Evolutionary conservation across 2,797 vertebrate species (phyloP).

Genomic region (Alauda arvensis): DNA sequence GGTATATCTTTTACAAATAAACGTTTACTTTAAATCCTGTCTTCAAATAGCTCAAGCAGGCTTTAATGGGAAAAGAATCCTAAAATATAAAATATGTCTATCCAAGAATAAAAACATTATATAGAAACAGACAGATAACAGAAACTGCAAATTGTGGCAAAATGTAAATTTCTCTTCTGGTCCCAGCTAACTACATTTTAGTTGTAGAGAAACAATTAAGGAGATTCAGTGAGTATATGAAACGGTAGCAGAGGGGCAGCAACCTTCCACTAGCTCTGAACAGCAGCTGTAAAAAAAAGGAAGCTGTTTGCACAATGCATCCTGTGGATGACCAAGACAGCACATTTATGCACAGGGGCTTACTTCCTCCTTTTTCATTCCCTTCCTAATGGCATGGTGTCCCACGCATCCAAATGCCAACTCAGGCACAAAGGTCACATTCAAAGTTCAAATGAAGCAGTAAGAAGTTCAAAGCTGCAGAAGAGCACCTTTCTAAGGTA

Average conservation of each 20-base stretch:
- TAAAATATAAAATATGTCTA: background rate
- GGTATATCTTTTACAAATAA: background rate
- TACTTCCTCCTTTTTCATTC: background rate
- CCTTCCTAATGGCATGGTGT: background rate
- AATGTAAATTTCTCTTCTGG: background rate
- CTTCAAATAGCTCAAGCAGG: background rate
- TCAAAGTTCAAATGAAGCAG: background rate
- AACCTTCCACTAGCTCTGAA: background rate
- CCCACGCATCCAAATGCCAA: background rate
- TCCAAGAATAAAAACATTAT: background rate
- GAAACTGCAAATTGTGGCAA: background rate
- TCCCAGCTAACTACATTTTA: background rate
- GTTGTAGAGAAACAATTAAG: background rate
- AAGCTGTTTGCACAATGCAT: background rate
- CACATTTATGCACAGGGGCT: background rate
- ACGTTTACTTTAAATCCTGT: conserved; percentile 3
- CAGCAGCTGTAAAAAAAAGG: background rate
- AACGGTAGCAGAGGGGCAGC: background rate
- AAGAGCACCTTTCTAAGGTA: background rate
- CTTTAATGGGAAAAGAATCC: background rate
- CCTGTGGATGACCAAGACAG: background rate
- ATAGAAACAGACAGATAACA: background rate
- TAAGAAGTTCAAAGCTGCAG: background rate
- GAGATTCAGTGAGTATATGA: background rate
- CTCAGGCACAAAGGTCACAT: background rate